Conservation (phyloP, 2,797 vertebrate genomes). For the Tapera naevia region DNA sequence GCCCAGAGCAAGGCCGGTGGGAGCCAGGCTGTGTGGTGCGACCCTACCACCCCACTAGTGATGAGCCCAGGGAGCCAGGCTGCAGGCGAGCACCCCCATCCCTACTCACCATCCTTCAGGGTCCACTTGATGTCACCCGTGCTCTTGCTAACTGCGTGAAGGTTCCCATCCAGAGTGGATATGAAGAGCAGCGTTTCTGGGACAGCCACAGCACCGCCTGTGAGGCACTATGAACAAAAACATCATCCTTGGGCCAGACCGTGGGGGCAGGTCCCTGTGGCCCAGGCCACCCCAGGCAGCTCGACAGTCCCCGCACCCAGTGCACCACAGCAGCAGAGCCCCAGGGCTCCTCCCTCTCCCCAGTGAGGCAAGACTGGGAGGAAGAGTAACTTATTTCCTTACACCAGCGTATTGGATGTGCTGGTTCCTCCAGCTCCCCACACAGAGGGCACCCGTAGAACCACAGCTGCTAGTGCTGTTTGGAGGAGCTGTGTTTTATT, state of each 20-base stretch:
- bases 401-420: not conserved
- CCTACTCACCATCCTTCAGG: conserved; percentile 86
- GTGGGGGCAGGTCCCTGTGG: accelerated
- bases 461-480: accelerated
- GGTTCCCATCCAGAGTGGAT: conserved; percentile 92
- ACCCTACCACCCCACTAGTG: not conserved
- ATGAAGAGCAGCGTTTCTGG: conserved; percentile 91
- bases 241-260: accelerated
- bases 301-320: not conserved
- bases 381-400: not conserved
- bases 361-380: not conserved
- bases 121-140: conserved; percentile 94
- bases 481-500: not conserved
- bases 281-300: not conserved
- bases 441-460: not conserved
- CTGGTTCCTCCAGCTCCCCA: not conserved
- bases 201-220: conserved; percentile 76
- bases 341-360: not conserved
- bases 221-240: conserved; percentile 13
- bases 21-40: not conserved
- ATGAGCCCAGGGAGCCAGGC: not conserved
- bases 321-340: not conserved
- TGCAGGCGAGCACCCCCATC: not conserved
- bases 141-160: conserved; percentile 92
- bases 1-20: not conserved